phyloP scores from a whole-genome alignment of 2,888 invertebrate species.

The Callinectes sapidus region DNA sequence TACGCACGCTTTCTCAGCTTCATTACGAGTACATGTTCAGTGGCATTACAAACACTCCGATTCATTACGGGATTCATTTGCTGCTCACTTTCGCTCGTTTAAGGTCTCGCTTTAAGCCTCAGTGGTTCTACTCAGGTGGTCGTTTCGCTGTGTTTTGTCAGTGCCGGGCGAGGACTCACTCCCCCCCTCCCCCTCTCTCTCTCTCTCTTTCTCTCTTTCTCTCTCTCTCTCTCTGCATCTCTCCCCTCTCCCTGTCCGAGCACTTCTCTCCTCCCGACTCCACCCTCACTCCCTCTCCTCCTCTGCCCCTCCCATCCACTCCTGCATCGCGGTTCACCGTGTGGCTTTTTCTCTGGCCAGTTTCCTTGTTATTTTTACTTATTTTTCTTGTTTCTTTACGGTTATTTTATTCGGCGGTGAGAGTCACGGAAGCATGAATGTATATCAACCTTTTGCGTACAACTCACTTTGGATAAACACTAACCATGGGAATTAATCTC shows the following conservation, averaged over 20 bases:
- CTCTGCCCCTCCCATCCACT: background rate
- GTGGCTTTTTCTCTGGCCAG: constrained; percentile 28
- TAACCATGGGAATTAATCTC: background rate
- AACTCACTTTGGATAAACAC: constrained; percentile 5
- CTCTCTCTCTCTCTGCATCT: background rate
- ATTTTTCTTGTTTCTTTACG: constrained; percentile 28
- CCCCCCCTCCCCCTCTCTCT: background rate
- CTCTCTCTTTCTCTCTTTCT: background rate
- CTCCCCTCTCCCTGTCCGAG: background rate
- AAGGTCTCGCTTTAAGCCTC: constrained; percentile 34
- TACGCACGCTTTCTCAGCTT: constrained; percentile 32
- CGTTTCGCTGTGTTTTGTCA: constrained; percentile 34
- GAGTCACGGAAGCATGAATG: constrained; percentile 35
- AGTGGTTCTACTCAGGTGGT: constrained; percentile 35
- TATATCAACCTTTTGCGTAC: constrained; percentile 23
- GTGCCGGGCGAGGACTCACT: constrained; percentile 15
- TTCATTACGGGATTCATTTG: constrained; percentile 33
- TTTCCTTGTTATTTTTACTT: constrained; percentile 34
- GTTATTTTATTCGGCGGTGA: constrained; percentile 11
- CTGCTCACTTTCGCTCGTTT: constrained; percentile 24
- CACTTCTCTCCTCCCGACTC: background rate
- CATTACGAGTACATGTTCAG: constrained; percentile 28
- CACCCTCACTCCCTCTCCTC: background rate
- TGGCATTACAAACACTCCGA: constrained; percentile 24
- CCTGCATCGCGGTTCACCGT: constrained; percentile 5